phyloP scores from a whole-genome alignment of 2,888 invertebrate species.

The Mythimna ferrago region DNA sequence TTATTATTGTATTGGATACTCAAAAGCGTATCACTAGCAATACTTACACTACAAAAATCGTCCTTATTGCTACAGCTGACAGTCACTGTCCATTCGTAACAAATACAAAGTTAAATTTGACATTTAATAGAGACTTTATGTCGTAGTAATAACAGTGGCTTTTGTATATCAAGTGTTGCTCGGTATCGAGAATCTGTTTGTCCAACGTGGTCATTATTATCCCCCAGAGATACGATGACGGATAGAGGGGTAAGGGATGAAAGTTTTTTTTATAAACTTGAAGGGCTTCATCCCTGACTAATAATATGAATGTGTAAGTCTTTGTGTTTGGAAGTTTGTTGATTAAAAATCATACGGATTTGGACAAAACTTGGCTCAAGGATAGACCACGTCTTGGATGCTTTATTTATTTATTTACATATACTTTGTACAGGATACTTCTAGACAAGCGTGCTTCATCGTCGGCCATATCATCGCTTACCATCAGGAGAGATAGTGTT shows the following conservation, averaged over 20 bases:
- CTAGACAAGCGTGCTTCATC: no score
- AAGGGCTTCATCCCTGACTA: not conserved
- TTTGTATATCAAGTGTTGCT: not conserved
- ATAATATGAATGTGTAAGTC: not conserved
- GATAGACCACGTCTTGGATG: not conserved
- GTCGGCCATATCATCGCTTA: no score
- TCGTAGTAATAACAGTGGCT: not conserved
- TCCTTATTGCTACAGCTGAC: not conserved
- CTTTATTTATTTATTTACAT: no score
- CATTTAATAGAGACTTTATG: not conserved
- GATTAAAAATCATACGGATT: not conserved
- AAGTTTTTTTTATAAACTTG: not conserved
- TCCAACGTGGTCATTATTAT: not conserved
- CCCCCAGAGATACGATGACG: slow-evolving; percentile 3
- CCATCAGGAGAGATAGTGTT: no score
- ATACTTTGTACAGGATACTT: no score
- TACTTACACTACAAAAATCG: no score
- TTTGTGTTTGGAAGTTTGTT: not conserved
- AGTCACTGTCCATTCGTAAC: not conserved
- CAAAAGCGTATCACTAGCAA: no score
- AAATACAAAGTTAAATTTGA: not conserved
- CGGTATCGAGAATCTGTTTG: not conserved
- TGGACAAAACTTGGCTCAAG: not conserved
- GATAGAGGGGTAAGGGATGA: not conserved
- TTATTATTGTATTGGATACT: not conserved